Base-by-base conservation (phyloP, 2,888 invertebrate genomes). In the Diloba caeruleocephala region DNA sequence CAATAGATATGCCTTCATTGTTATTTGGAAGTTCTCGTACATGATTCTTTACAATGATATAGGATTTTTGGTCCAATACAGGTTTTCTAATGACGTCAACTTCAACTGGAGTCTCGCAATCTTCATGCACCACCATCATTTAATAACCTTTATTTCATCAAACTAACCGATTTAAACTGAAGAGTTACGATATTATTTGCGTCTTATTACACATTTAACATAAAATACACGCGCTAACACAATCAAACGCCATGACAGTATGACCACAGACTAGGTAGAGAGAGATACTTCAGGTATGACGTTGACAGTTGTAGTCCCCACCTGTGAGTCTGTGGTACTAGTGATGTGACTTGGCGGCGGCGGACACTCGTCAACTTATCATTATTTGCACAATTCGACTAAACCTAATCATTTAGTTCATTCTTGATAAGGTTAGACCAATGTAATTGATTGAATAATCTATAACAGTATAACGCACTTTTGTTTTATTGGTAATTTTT, bases 121-220 rank as follows among this genome's bases (percentile, higher is more conserved):
- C 78, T 51, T 77, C 76, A 49, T 85, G 79, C 62, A 87, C 80
- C 15, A 86, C 79, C 89, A 88, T 88, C 58, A 54, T 60, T 42
- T 29, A 52, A 26, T 31, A 38, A 3, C 34, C 3, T 51, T 46
- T 17, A 31, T 32, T 23, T 43, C 4, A 45, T 50, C 8, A 14
- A 46, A 45, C 1, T 17, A 15, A 14, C 1, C 0, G 8, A 5
- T 32, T n/a, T 0, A 0, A 38, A 14, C 14, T 34, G 9, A 19
- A 13, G 13, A 10, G 33, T 7, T 32, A 21, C 28, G 9, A 1
- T 29, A 21, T 6, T 13, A 8, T 1, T 29, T 12, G 42, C 23
- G 21, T 37, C 42, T 21, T 33, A 9, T 9, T 34, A 0, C 29
- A 17, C 3, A 44, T 29, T 37, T 36, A 5, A 34, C 5, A 26